Evolutionary conservation across 92 coral and sea anemone species (phyloP).

Genomic region (Epizoanthus stellaris): DNA sequence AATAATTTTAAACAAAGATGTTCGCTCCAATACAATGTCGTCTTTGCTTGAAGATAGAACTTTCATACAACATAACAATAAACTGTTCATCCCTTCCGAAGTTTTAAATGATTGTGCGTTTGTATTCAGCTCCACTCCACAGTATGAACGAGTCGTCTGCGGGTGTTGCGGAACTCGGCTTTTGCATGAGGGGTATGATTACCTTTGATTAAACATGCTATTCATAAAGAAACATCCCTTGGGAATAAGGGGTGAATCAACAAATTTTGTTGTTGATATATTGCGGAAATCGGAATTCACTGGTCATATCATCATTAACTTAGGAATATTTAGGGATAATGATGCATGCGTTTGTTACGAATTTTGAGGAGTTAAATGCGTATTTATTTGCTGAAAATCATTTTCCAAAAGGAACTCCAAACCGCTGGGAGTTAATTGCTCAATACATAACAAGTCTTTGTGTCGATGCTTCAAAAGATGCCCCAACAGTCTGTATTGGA

Average conservation of each 20-base stretch:
- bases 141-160: background rate
- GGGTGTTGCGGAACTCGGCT: too few relatives aligned
- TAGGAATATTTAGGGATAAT: too few relatives aligned
- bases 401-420: conserved; percentile 4
- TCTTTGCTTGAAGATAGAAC: background rate
- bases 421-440: background rate
- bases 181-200: too few relatives aligned
- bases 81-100: background rate
- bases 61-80: background rate
- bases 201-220: too few relatives aligned
- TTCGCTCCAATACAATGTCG: background rate
- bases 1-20: background rate
- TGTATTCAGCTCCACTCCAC: too few relatives aligned
- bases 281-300: too few relatives aligned
- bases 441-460: background rate
- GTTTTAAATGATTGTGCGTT: background rate
- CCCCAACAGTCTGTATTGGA: conserved; percentile 34
- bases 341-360: too few relatives aligned
- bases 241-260: too few relatives aligned
- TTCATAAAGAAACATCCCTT: too few relatives aligned
- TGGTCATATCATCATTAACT: too few relatives aligned
- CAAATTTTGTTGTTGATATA: too few relatives aligned
- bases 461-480: background rate
- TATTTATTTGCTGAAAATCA: background rate
- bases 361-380: background rate